These are phyloP conservation scores for Lordiphosa andalusiaca DNA, from an alignment of 2,888 invertebrate species.

Conservation along the genomic window DNA sequence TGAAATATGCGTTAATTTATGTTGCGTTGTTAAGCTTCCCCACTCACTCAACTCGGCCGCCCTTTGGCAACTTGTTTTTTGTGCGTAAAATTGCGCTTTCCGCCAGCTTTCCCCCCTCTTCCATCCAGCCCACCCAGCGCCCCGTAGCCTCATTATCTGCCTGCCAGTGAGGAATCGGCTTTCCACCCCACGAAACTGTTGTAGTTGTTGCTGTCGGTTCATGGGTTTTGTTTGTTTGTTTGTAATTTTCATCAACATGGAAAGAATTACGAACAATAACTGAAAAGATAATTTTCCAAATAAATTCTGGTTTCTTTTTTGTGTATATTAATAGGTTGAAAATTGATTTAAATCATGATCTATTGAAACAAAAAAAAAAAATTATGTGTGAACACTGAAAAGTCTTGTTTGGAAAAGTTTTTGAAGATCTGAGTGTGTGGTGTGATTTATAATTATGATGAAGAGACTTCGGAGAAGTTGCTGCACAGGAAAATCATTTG, in stretches of 20 bases:
- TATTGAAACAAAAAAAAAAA: no score
- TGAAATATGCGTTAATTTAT: constrained; percentile 72
- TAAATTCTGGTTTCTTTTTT: constrained; percentile 6
- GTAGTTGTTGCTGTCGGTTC: constrained; percentile 1
- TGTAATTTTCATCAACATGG: constrained; percentile 21
- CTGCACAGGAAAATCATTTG: no score
- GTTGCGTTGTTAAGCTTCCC: constrained; percentile 49
- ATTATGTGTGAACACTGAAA: no score
- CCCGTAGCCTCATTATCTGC: constrained; percentile 35
- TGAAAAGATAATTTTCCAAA: constrained; percentile 8
- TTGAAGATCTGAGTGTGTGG: no score
- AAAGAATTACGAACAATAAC: constrained; percentile 10
- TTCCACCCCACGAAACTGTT: constrained; percentile 14
- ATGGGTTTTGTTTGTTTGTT: constrained; percentile 26
- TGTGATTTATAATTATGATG: no score
- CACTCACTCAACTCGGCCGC: not conserved
- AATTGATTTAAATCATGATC: constrained; percentile 4
- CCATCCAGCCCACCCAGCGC: constrained; percentile 1
- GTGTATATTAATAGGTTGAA: constrained; percentile 9
- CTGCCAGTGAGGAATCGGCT: constrained; percentile 35
- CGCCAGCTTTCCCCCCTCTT: constrained; percentile 6
- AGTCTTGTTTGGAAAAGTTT: no score
- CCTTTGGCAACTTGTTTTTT: constrained; percentile 28
- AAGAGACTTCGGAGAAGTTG: no score
- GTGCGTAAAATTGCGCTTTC: constrained; percentile 39